These are phyloP conservation scores for Cavia porcellus DNA, from an alignment of 2,113 vertebrate genomes.

Conservation along the genomic window DNA sequence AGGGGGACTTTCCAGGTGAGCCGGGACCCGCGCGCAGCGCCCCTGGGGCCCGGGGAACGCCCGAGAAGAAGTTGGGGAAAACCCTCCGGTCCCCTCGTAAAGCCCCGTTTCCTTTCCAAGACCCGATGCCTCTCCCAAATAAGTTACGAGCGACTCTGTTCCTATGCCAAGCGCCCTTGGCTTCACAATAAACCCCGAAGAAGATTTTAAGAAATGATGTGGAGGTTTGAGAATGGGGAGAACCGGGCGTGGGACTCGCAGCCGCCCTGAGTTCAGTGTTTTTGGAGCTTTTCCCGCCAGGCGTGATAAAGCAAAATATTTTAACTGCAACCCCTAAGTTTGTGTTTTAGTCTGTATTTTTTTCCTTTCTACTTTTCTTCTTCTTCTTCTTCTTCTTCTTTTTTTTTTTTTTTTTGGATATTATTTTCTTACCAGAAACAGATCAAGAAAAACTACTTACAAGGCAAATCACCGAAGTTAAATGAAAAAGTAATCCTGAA, in stretches of 20 bases:
- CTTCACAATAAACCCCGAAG: not conserved
- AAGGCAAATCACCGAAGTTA: conserved; percentile 61
- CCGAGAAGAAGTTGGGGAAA: conserved; percentile 29
- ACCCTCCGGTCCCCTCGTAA: not conserved
- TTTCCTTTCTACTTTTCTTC: too few relatives aligned
- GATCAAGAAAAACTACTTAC: conserved; percentile 76
- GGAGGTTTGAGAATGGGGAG: not conserved
- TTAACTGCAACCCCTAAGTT: conserved; percentile 64
- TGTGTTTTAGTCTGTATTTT: conserved; percentile 22
- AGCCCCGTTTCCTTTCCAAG: conserved; percentile 5
- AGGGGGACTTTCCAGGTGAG: conserved; percentile 67
- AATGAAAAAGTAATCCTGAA: conserved; percentile 74
- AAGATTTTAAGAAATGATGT: conserved; percentile 49
- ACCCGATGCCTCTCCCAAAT: conserved; percentile 37
- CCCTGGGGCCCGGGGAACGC: not conserved
- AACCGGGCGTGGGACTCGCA: not conserved
- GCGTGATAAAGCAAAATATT: conserved; percentile 75
- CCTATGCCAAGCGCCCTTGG: not conserved
- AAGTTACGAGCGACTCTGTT: not conserved
- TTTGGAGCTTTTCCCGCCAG: conserved; percentile 43
- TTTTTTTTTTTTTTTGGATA: not conserved
- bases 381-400: too few relatives aligned
- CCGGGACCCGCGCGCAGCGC: not conserved
- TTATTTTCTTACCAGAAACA: conserved; percentile 56
- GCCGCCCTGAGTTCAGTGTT: not conserved